Conservation (phyloP, 2,888 invertebrate genomes). For the Tubulanus polymorphus region DNA sequence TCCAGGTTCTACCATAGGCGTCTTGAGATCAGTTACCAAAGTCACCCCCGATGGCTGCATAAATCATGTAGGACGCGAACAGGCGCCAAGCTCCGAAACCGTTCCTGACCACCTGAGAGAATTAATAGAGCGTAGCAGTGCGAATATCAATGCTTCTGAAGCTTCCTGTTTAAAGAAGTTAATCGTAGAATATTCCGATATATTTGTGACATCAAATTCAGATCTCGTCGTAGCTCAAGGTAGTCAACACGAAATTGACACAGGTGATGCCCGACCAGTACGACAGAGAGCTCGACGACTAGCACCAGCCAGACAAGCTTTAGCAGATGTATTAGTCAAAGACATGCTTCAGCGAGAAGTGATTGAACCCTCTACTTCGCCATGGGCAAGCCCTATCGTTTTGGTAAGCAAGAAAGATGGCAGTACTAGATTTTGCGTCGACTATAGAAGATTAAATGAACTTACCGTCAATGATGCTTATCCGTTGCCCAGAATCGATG, state of each 20-base stretch:
- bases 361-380: neutral
- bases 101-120: no score
- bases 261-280: neutral
- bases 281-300: neutral
- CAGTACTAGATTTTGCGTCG: slow-evolving; percentile 1
- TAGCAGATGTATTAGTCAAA: neutral
- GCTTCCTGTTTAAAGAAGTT: neutral
- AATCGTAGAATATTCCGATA: neutral
- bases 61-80: no score
- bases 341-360: neutral
- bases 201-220: neutral
- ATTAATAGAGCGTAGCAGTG: no score
- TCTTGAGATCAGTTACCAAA: no score
- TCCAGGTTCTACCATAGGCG: no score
- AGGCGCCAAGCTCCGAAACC: no score
- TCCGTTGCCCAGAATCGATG: slow-evolving; percentile 2
- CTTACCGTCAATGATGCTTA: neutral
- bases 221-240: neutral
- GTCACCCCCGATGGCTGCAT: no score
- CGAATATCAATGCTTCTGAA: no score
- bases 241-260: neutral
- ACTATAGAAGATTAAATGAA: slow-evolving; percentile 2
- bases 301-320: neutral
- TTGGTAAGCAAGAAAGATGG: neutral
- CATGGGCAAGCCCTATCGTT: neutral